Evolutionary conservation across 2,888 invertebrate genomes (phyloP).

Genomic region (Caenorhabditis sulstoni): DNA sequence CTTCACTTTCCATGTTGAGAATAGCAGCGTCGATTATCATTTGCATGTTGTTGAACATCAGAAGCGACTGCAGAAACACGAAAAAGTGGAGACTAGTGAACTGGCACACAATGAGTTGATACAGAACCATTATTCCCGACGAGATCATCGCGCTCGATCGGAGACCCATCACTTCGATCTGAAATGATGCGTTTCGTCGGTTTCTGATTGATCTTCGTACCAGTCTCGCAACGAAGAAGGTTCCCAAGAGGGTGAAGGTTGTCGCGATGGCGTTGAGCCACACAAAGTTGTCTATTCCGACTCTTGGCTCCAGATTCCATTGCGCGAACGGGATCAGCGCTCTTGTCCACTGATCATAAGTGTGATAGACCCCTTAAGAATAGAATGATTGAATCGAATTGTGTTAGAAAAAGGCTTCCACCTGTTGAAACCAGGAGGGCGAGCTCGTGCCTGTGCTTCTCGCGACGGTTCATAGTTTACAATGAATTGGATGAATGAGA

Average conservation of each 20-base stretch:
- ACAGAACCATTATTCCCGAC: slow-evolving; percentile 31
- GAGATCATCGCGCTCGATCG: slow-evolving; percentile 62
- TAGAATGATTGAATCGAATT: slow-evolving; percentile 1
- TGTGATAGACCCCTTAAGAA: slow-evolving; percentile 71
- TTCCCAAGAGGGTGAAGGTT: slow-evolving; percentile 70
- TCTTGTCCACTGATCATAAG: slow-evolving; percentile 74
- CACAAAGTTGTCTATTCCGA: slow-evolving; percentile 65
- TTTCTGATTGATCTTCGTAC: slow-evolving; percentile 45
- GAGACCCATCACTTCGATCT: slow-evolving; percentile 73
- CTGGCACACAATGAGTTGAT: slow-evolving; percentile 57
- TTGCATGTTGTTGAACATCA: slow-evolving; percentile 73
- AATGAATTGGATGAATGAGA: slow-evolving; percentile 13
- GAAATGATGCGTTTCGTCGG: slow-evolving; percentile 1
- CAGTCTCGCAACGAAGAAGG: slow-evolving; percentile 71
- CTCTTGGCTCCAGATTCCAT: slow-evolving; percentile 71
- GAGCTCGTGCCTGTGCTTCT: slow-evolving; percentile 49
- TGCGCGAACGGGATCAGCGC: slow-evolving; percentile 73
- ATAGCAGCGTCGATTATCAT: slow-evolving; percentile 72
- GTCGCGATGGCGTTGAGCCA: slow-evolving; percentile 70
- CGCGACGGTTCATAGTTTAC: slow-evolving; percentile 57
- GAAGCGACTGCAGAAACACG: slow-evolving; percentile 62
- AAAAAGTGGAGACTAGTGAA: slow-evolving; percentile 58
- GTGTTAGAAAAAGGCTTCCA: not conserved
- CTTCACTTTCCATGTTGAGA: slow-evolving; percentile 69
- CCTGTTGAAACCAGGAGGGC: slow-evolving; percentile 51